Conservation (phyloP, 1,140 invertebrate species). For the Pollicipes pollicipes region DNA sequence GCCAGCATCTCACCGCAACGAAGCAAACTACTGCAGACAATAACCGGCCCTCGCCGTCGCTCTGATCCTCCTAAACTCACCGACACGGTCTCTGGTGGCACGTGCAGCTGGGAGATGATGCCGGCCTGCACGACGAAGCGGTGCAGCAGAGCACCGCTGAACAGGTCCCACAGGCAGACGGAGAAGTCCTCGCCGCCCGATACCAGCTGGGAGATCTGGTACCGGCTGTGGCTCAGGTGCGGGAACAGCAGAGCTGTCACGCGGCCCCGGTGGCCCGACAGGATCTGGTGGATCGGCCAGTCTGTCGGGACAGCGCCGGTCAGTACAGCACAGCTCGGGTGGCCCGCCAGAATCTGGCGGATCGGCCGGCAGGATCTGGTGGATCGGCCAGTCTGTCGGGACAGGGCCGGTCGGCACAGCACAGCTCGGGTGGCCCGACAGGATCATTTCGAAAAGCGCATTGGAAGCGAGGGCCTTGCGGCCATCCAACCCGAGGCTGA, state of each 20-base stretch:
- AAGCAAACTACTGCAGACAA: too few species aligned
- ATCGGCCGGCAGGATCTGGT: too few species aligned
- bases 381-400: too few species aligned
- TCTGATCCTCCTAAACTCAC: slow-evolving; percentile 10
- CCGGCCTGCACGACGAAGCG: slow-evolving; percentile 68
- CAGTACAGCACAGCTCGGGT: too few species aligned
- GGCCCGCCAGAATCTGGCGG: too few species aligned
- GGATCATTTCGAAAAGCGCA: too few species aligned
- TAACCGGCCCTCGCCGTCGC: too few species aligned
- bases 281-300: slow-evolving; percentile 73
- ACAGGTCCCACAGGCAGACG: slow-evolving; percentile 92
- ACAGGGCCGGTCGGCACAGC: too few species aligned
- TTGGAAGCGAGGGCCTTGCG: too few species aligned
- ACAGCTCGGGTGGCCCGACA: too few species aligned
- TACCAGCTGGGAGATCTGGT: slow-evolving; percentile 76
- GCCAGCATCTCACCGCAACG: too few species aligned
- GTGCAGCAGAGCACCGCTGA: slow-evolving; percentile 70
- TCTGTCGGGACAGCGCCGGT: slow-evolving; percentile 37
- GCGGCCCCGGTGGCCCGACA: slow-evolving; percentile 75
- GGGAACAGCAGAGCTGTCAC: slow-evolving; percentile 94
- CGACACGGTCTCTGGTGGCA: slow-evolving; percentile 21
- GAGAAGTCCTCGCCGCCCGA: slow-evolving; percentile 96
- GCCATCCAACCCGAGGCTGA: too few species aligned
- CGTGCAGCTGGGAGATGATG: slow-evolving; percentile 30
- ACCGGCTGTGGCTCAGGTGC: slow-evolving; percentile 63